A percentile compares a stretch with the other conserved stretches of the same genome.
Evolutionary conservation across 2,888 invertebrate genomes (phyloP).

Genomic region (Eumacrocentrus americanus): DNA sequence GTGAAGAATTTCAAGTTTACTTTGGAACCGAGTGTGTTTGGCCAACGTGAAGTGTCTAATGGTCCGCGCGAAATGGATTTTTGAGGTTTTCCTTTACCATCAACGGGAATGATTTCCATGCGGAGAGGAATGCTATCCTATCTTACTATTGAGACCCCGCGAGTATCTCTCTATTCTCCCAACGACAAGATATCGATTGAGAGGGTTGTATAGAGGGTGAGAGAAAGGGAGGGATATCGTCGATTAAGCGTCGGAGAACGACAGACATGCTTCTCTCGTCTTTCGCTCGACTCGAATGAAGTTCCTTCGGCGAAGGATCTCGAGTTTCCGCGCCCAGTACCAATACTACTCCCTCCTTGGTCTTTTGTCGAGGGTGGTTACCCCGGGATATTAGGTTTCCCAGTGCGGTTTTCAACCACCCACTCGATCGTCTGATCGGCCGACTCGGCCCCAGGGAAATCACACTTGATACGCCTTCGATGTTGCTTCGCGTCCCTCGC

Average conservation of each 20-base stretch:
- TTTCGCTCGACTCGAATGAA: slow-evolving; percentile 5
- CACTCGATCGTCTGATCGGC: slow-evolving; percentile 60
- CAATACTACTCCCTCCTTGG: slow-evolving; percentile 5
- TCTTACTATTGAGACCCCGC: too few species aligned
- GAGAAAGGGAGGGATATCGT: slow-evolving; percentile 25
- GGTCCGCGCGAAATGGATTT: slow-evolving; percentile 54
- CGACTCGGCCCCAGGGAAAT: slow-evolving; percentile 59
- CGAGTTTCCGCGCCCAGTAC: slow-evolving; percentile 14
- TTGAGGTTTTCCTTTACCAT: slow-evolving; percentile 46
- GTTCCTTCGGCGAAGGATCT: slow-evolving; percentile 16
- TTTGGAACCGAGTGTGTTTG: slow-evolving; percentile 44
- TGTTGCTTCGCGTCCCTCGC: slow-evolving; percentile 35
- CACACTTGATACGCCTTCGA: slow-evolving; percentile 57
- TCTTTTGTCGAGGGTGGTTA: slow-evolving; percentile 37
- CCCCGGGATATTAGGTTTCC: slow-evolving; percentile 59
- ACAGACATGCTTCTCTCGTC: slow-evolving; percentile 15
- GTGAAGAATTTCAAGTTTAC: slow-evolving; percentile 28
- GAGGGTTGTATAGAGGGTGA: background rate
- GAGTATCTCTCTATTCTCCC: background rate
- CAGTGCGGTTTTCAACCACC: slow-evolving; percentile 60
- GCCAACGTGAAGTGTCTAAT: slow-evolving; percentile 52
- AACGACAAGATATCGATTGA: background rate
- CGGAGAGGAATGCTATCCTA: too few species aligned
- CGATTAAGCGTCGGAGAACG: slow-evolving; percentile 35
- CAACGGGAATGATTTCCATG: background rate